These are phyloP conservation scores for Ectropis crepuscularia DNA, from an alignment of 2,888 invertebrate genomes.

Conservation along the genomic window DNA sequence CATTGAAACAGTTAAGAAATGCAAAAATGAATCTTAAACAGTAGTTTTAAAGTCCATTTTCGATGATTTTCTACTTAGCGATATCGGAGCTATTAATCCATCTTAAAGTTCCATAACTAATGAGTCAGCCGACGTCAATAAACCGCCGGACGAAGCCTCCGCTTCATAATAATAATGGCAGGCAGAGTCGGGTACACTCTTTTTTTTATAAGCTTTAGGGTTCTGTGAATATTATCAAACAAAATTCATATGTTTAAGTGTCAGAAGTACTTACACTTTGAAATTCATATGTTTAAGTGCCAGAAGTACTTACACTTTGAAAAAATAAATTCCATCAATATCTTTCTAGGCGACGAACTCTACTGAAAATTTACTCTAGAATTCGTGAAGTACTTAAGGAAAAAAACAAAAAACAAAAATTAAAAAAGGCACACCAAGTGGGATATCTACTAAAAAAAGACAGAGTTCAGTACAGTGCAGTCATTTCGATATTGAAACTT, in stretches of 20 bases:
- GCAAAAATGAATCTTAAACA: neutral
- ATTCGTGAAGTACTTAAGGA: too few relatives aligned
- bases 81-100: constrained; percentile 20
- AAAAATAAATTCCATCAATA: too few relatives aligned
- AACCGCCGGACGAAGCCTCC: constrained; percentile 29
- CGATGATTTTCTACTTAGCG: neutral
- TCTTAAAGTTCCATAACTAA: constrained; percentile 29
- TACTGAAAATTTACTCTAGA: too few relatives aligned
- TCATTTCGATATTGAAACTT: too few relatives aligned
- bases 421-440: too few relatives aligned
- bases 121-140: constrained; percentile 29
- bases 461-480: too few relatives aligned
- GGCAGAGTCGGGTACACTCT: constrained; percentile 46
- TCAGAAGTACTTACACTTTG: neutral
- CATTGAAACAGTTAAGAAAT: neutral
- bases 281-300: neutral
- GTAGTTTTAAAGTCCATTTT: constrained; percentile 6
- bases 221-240: constrained; percentile 32
- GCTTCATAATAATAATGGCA: constrained; percentile 47
- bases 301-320: too few relatives aligned
- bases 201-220: constrained; percentile 52
- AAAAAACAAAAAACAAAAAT: too few relatives aligned
- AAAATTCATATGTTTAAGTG: neutral
- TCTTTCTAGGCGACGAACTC: too few relatives aligned
- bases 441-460: too few relatives aligned